Evolutionary conservation across 2,113 vertebrate genomes (phyloP).

Genomic region (Mobula birostris): DNA sequence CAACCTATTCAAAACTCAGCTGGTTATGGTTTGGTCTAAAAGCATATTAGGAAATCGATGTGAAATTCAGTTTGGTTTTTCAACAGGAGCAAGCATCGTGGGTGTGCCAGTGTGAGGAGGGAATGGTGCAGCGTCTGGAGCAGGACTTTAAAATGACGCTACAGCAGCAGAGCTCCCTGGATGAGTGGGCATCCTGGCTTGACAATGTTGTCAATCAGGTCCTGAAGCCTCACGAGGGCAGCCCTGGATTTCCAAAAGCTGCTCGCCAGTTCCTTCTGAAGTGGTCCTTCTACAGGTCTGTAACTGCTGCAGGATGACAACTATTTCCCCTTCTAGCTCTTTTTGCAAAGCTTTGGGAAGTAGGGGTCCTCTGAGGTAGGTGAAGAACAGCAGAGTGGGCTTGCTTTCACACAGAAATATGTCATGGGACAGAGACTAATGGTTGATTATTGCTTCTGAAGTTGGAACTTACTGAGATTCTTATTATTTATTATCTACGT

Average conservation of each 20-base stretch:
- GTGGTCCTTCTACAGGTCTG: slow-evolving; percentile 98
- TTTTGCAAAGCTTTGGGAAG: not conserved
- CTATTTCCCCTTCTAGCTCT: not conserved
- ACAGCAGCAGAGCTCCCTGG: slow-evolving; percentile 95
- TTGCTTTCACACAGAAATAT: not conserved
- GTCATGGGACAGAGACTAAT: not conserved
- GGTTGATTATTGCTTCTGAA: too few species aligned
- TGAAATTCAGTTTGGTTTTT: not conserved
- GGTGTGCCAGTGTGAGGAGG: slow-evolving; percentile 97
- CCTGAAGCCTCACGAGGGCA: slow-evolving; percentile 82
- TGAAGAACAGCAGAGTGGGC: not conserved
- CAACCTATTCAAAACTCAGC: not conserved
- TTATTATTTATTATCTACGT: too few species aligned
- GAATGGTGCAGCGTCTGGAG: slow-evolving; percentile 86
- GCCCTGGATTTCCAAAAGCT: slow-evolving; percentile 84
- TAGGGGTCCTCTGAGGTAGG: too few species aligned
- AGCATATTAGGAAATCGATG: too few species aligned
- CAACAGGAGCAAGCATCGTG: slow-evolving; percentile 90
- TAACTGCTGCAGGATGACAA: not conserved
- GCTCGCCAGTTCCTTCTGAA: slow-evolving; percentile 94
- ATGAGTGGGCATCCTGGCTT: slow-evolving; percentile 95
- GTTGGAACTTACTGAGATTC: too few species aligned
- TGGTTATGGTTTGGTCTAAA: too few species aligned
- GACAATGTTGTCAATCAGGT: slow-evolving; percentile 90
- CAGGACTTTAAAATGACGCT: slow-evolving; percentile 96